Evolutionary conservation across 1,140 invertebrate genomes (phyloP), one percentile per base, ranked within the genome.

Genomic region (Trichogramma pretiosum): DNA sequence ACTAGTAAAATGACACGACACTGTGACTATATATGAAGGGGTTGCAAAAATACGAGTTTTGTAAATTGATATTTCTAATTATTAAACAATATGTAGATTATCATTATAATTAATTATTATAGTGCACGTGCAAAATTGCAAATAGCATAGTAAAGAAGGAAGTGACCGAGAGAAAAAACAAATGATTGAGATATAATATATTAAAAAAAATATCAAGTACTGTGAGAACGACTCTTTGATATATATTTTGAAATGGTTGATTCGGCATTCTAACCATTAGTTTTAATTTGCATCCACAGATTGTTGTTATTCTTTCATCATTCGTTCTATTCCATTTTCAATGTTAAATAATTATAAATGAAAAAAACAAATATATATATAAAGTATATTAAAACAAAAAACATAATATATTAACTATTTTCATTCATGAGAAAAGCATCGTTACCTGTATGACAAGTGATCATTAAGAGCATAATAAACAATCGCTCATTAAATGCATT

Each of bases 401-500:
- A 68, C 62, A 68, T 70, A 69, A 70, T 71, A 70, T 71, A 71
- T 72, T 70, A 72, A 72, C 67, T 72, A 72, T 71, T 72, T 72
- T 72, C 67, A 72, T 70, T 72, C 70, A 72, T 72, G 67, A 70
- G 59, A 60, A 66, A 66, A 65, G 68, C 70, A 72, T 72, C 70
- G 70, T 71, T 72, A 72, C 68, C 68, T 72, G 70, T 72, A 72
- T 68, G 68, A 72, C 68, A 71, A 71, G 68, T 72, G 70, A 71
- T 70, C 70, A 72, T 70, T n/a, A 66, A 72, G 70, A 72, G 68
- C 70, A 72, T 71, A 72, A 72, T 72, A 72, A 72, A 71, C 68
- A 72, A 70, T 72, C 70, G 68, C 70, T 71, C 70, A 73, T 73
- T 70, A 73, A 72, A 70, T 73, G 70, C 68, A 71, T 73, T 70